Evolutionary conservation across 2,113 vertebrate genomes (phyloP).

Genomic region (Hoplias malabaricus): DNA sequence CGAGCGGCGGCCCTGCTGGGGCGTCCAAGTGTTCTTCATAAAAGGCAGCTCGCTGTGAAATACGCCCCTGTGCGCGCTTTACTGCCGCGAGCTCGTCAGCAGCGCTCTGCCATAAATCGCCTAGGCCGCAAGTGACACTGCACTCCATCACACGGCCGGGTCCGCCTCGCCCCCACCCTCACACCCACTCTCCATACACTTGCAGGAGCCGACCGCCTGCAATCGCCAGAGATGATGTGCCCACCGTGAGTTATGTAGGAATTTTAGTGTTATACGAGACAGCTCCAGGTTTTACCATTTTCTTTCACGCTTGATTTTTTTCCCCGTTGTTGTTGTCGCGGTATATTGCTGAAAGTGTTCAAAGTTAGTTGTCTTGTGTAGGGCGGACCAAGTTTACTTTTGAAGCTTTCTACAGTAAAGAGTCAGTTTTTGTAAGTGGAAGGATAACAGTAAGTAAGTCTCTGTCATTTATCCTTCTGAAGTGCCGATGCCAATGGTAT

Average conservation of each 20-base stretch:
- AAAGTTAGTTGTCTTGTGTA: conserved; percentile 76
- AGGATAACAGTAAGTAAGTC: neutral
- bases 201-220: conserved; percentile 47
- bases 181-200: conserved; percentile 43
- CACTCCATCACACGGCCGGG: conserved; percentile 90
- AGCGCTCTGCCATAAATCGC: conserved; percentile 96
- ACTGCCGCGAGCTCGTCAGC: conserved; percentile 98
- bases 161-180: conserved; percentile 41
- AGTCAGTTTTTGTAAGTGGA: neutral
- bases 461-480: neutral
- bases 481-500: neutral
- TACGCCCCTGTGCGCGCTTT: conserved; percentile 98
- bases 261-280: conserved; percentile 91
- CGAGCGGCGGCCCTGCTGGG: conserved; percentile 86
- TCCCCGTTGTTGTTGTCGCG: conserved; percentile 33
- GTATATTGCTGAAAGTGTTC: conserved; percentile 74
- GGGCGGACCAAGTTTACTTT: conserved; percentile 59
- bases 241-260: conserved; percentile 92
- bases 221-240: conserved; percentile 86
- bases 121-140: conserved; percentile 93
- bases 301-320: conserved; percentile 50
- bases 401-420: neutral
- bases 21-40: conserved; percentile 99
- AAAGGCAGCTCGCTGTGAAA: conserved; percentile 99
- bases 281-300: conserved; percentile 71